These are phyloP conservation scores for Capricornis sumatraensis DNA, from an alignment of 2,113 vertebrate species.

Conservation along the genomic window DNA sequence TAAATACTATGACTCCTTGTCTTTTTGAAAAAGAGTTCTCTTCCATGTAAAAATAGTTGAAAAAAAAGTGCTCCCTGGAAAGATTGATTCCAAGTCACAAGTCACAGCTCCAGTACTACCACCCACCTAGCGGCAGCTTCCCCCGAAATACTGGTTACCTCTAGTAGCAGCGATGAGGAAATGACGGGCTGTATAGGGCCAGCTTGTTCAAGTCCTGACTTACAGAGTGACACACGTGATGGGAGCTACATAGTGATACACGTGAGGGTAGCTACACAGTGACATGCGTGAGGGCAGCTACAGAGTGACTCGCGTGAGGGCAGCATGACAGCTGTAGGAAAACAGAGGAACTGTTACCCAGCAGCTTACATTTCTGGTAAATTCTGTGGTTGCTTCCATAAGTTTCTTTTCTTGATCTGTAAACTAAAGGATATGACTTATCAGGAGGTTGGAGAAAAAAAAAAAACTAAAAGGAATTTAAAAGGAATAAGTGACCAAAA, in stretches of 20 bases:
- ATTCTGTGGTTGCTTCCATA: constrained; percentile 92
- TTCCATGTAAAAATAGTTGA: neutral
- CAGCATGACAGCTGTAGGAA: neutral
- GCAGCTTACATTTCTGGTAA: constrained; percentile 87
- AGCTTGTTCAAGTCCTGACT: neutral
- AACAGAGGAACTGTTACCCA: constrained; percentile 6
- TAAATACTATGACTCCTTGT: neutral
- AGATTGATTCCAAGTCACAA: neutral
- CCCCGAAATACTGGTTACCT: neutral
- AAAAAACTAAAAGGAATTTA: neutral
- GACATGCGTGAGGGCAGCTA: neutral
- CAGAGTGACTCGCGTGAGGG: neutral
- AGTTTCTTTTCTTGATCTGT: constrained; percentile 95
- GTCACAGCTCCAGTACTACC: neutral
- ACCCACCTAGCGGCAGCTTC: neutral
- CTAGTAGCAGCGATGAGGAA: neutral
- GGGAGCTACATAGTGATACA: neutral
- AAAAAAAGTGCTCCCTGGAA: neutral
- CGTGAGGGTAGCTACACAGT: neutral
- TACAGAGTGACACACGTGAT: neutral
- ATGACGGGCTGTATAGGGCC: neutral
- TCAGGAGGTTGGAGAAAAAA: constrained; percentile 11
- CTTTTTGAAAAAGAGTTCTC: neutral
- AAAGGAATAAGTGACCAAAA: neutral
- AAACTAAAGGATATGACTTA: constrained; percentile 82